Conservation (phyloP, 2,888 invertebrate species). For the Silvanus unidentatus region DNA sequence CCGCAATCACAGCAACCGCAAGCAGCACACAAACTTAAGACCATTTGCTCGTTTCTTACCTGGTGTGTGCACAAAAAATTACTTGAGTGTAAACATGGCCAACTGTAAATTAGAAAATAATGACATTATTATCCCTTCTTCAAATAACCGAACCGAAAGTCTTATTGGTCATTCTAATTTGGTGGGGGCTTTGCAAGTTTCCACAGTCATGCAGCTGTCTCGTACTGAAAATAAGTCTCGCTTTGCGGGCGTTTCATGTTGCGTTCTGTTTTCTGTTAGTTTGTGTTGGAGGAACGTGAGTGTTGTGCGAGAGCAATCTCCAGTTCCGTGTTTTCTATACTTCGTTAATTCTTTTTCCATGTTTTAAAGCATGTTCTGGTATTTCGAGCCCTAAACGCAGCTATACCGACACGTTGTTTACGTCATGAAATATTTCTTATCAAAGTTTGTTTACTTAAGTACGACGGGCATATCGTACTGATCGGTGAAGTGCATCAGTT, state of each 20-base stretch:
- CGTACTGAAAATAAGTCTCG: constrained; percentile 32
- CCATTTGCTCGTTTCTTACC: not conserved
- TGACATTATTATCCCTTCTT: constrained; percentile 45
- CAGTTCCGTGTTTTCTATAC: too few species aligned
- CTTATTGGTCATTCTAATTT: constrained; percentile 31
- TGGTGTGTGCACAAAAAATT: constrained; percentile 9
- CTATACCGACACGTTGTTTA: too few species aligned
- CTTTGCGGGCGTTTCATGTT: constrained; percentile 15
- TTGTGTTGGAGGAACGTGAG: constrained; percentile 19
- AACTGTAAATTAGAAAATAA: constrained; percentile 47
- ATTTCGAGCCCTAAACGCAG: too few species aligned
- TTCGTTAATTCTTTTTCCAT: too few species aligned
- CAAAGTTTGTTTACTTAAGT: too few species aligned
- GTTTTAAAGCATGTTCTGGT: too few species aligned
- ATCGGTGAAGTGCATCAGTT: too few species aligned
- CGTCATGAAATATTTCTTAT: too few species aligned
- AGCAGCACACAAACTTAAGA: not conserved
- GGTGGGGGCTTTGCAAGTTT: constrained; percentile 30
- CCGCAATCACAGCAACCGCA: constrained; percentile 6
- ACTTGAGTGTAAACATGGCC: constrained; percentile 40
- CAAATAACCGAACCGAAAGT: constrained; percentile 18
- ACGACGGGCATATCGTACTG: too few species aligned
- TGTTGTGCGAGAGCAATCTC: not conserved
- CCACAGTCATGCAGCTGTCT: constrained; percentile 38
- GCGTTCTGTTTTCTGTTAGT: constrained; percentile 14